Percentiles rank a stretch among this genome's conserved stretches.
Evolutionary conservation across 2,797 vertebrate species (phyloP).

Genomic region (Neosilurus hyrtlii): DNA sequence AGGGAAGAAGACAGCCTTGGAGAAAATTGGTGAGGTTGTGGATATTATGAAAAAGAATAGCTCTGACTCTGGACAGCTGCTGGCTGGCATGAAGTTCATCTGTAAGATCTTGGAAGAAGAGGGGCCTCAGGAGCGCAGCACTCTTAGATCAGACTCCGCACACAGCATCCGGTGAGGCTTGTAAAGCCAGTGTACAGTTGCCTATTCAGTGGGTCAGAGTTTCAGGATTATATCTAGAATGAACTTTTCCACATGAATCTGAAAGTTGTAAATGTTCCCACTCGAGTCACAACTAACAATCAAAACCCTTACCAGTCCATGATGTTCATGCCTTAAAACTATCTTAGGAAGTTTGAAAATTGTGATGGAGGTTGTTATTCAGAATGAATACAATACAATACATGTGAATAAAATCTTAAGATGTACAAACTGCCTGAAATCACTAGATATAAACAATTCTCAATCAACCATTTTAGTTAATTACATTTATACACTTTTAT

Average conservation of each 20-base stretch:
- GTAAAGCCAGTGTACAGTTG: too few species aligned
- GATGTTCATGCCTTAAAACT: not conserved
- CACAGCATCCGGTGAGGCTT: slow-evolving; percentile 69
- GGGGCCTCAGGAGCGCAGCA: slow-evolving; percentile 68
- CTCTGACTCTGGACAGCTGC: slow-evolving; percentile 69
- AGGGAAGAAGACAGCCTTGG: slow-evolving; percentile 73
- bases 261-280: not conserved
- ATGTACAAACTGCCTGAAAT: not conserved
- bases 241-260: not conserved
- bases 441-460: not conserved
- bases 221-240: not conserved
- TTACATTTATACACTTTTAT: not conserved
- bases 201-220: not conserved
- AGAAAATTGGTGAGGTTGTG: slow-evolving; percentile 73
- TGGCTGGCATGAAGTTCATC: slow-evolving; percentile 76
- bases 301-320: not conserved
- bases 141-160: slow-evolving; percentile 66
- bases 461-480: not conserved
- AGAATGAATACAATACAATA: not conserved
- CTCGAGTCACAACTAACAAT: not conserved
- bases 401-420: not conserved
- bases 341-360: not conserved
- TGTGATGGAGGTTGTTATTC: too few species aligned
- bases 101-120: slow-evolving; percentile 79
- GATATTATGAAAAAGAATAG: slow-evolving; percentile 77